A percentile compares a stretch with the other conserved stretches of the same genome.
Conservation (phyloP, 1,140 invertebrate species). For the Holcopasites calliopsidis region DNA sequence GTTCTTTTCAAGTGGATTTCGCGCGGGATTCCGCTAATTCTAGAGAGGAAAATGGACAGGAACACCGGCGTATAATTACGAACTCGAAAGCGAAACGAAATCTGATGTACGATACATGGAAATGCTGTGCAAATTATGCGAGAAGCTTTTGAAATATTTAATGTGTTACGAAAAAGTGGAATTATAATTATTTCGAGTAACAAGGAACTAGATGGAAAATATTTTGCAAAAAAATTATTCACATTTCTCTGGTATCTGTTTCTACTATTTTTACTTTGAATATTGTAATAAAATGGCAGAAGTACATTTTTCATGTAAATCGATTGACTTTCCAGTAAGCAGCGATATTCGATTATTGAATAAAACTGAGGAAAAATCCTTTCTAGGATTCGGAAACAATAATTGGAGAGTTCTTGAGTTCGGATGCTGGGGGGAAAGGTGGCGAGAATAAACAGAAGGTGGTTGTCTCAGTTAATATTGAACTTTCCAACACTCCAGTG, state of each 20-base stretch:
- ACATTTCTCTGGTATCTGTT: not conserved
- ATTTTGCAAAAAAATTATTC: not conserved
- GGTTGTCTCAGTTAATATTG: conserved; percentile 73
- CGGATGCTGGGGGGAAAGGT: conserved; percentile 53
- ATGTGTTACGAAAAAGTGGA: not conserved
- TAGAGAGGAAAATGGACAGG: too few species aligned
- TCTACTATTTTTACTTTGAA: too few species aligned
- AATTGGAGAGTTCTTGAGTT: conserved; percentile 8
- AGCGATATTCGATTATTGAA: conserved; percentile 47
- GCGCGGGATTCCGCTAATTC: accelerated
- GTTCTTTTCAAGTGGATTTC: not conserved
- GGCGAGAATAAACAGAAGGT: conserved; percentile 55
- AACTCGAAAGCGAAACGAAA: not conserved
- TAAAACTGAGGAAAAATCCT: conserved; percentile 26
- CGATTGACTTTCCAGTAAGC: too few species aligned
- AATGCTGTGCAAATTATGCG: not conserved
- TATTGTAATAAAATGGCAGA: too few species aligned
- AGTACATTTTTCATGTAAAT: too few species aligned
- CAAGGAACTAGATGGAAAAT: not conserved
- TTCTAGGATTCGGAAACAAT: conserved; percentile 39
- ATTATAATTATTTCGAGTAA: not conserved
- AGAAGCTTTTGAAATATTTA: too few species aligned
- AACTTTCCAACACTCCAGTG: conserved; percentile 61
- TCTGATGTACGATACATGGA: not conserved
- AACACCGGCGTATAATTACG: not conserved